Conservation (phyloP, 2,888 invertebrate species). For the Stenolophus ochropezus region DNA sequence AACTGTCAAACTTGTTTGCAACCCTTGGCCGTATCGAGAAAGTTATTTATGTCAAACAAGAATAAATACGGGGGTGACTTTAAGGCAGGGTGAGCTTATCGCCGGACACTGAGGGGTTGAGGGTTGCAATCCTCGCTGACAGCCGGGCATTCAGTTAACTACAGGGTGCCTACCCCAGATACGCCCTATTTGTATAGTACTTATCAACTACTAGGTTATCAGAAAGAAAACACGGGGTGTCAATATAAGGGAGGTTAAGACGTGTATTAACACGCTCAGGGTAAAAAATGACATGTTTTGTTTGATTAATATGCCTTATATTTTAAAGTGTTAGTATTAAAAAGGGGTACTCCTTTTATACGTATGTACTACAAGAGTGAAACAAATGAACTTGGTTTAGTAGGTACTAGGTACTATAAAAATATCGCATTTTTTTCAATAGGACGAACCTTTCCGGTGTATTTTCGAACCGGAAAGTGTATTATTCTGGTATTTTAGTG, state of each 20-base stretch:
- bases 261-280: neutral
- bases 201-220: neutral
- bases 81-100: conserved; percentile 25
- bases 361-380: too few relatives aligned
- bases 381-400: too few relatives aligned
- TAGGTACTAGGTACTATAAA: too few relatives aligned
- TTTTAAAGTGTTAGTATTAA: too few relatives aligned
- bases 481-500: too few relatives aligned
- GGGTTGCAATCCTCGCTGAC: conserved; percentile 27
- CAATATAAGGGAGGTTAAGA: neutral
- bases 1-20: neutral
- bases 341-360: too few relatives aligned
- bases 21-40: neutral
- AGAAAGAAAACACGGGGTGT: neutral
- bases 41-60: conserved; percentile 56
- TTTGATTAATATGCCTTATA: too few relatives aligned
- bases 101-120: conserved; percentile 1
- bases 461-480: too few relatives aligned
- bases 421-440: too few relatives aligned
- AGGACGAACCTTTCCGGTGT: too few relatives aligned
- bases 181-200: neutral
- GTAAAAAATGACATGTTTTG: too few relatives aligned
- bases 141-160: neutral
- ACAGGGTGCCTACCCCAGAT: neutral
- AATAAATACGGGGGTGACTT: conserved; percentile 47